Evolutionary conservation across 2,113 vertebrate genomes (phyloP), one percentile per base, ranked within the genome.

Genomic region (Drymodes brunneopygia): DNA sequence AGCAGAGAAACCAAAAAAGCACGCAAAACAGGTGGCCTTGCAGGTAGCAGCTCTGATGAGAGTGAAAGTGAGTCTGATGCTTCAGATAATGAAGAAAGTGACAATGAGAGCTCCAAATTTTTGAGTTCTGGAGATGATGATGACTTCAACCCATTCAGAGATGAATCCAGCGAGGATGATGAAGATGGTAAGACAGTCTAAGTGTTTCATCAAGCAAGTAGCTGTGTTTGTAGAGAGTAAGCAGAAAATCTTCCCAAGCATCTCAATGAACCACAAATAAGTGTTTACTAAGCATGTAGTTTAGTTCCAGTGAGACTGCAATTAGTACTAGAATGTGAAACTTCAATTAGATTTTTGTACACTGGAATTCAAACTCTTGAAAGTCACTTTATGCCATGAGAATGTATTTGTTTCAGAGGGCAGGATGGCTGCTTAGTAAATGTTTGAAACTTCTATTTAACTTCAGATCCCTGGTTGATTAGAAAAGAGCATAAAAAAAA

Each of bases 121-220:
- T 95, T 99, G 97, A 99, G 99, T 95, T 99, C 99, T 16, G 99
- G 98, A 19, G 99, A 99, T 0, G 98, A 98, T 5, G 99, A 99
- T 2, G 99, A 99, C 70, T 99, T 99, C 95, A 99, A 99, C 86
- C 99, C 99, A 0, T 99, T 99, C 94, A 98, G 99, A 97, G 99
- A 99, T 33, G 99, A 99, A 86, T 99, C 99, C 22, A 99, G 98
- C 48, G 98, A 99, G 18, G 99, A 99, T 71, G 99, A 98, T 4
- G 99, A 99, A 88, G 99, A 99, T 28, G 99, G 99, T 99, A 91
- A 99, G 98, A 25, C 17, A 12, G 2, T 10, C 7, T 35, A 44
- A 36, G n/a, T 74, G 47, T 70, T 80, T 64, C 7, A n/a, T n/a
- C 21, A 38, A 86, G 35, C 36, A 56, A 29, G 15, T 60, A 53